Percentiles rank a stretch among this genome's conserved stretches.
Evolutionary conservation across 2,113 vertebrate genomes (phyloP).

Genomic region (Anolis carolinensis): DNA sequence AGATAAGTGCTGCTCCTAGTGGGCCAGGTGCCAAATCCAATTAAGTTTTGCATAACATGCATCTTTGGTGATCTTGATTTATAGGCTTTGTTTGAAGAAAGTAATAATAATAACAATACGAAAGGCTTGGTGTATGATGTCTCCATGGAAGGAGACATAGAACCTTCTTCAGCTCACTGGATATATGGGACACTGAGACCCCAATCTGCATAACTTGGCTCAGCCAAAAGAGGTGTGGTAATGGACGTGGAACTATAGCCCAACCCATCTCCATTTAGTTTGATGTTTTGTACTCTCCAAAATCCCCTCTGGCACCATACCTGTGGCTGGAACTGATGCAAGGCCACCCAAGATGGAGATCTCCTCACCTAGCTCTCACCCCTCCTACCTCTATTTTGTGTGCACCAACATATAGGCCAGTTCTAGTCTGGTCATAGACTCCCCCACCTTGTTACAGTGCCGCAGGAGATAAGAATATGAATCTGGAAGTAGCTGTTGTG

Average conservation of each 20-base stretch:
- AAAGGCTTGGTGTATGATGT: constrained; percentile 22
- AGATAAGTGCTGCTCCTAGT: constrained; percentile 59
- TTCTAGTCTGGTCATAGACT: background rate
- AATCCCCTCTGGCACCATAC: constrained; percentile 18
- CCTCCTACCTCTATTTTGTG: background rate
- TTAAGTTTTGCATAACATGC: constrained; percentile 54
- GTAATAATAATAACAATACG: constrained; percentile 50
- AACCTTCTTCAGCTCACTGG: constrained; percentile 62
- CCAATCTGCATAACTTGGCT: background rate
- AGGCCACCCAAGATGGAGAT: constrained; percentile 31
- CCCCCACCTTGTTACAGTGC: constrained; percentile 4
- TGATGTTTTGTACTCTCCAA: constrained; percentile 2
- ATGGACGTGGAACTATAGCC: background rate
- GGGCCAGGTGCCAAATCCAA: constrained; percentile 58
- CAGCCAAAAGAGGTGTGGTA: background rate
- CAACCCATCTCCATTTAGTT: background rate
- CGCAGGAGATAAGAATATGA: background rate
- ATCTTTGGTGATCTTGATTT: constrained; percentile 71
- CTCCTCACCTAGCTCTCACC: background rate
- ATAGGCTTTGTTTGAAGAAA: constrained; percentile 73
- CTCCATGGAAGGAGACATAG: constrained; percentile 68
- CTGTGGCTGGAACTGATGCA: constrained; percentile 18
- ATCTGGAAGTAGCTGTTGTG: constrained; percentile 28
- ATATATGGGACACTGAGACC: constrained; percentile 21
- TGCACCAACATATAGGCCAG: background rate